These are phyloP conservation scores for Zootoca vivipara DNA, from an alignment of 2,113 vertebrate species.

Conservation along the genomic window DNA sequence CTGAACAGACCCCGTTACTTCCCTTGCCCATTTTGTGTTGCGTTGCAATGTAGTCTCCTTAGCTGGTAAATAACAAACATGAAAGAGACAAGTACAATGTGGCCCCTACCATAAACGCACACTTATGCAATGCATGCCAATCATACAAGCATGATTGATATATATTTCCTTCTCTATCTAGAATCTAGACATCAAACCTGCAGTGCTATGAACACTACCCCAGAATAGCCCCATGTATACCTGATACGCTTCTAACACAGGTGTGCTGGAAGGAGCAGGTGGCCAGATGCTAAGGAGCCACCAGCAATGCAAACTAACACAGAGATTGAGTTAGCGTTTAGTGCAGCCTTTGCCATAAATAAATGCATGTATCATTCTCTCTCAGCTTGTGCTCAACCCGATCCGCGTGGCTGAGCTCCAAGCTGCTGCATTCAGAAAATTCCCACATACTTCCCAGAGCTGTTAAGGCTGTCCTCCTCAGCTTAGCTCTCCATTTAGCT, in stretches of 20 bases:
- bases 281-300: background rate
- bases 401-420: background rate
- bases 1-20: background rate
- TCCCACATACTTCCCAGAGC: background rate
- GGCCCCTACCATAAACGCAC: background rate
- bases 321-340: background rate
- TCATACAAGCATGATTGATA: background rate
- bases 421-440: background rate
- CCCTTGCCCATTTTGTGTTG: background rate
- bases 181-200: background rate
- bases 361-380: background rate
- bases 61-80: background rate
- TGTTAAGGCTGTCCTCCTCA: background rate
- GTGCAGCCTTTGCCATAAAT: background rate
- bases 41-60: background rate
- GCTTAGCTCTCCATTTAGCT: background rate
- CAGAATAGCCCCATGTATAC: background rate
- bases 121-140: background rate
- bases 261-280: background rate
- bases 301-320: background rate
- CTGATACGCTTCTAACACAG: background rate
- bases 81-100: background rate
- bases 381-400: background rate
- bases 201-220: background rate
- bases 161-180: background rate